Evolutionary conservation across 53 echinoderm and acorn worm species (phyloP), one percentile per base, ranked within the genome.

Genomic region (Luidia sarsii): DNA sequence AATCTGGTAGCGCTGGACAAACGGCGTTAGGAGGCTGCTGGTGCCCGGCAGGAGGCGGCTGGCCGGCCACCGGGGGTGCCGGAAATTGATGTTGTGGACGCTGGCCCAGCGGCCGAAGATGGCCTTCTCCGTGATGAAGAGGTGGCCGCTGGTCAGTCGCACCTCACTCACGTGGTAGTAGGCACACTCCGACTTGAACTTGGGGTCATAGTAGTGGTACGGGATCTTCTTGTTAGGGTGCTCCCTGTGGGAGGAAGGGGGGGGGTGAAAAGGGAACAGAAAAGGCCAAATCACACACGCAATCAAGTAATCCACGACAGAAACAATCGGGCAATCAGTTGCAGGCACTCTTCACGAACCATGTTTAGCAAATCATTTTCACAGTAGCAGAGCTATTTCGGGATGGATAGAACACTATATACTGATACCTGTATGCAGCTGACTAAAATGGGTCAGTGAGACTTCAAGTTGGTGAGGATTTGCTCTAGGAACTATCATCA

Each of bases 81-180:
- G 82, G 56, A 92, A 95, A 64, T 81, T 80, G 82, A 95, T 95
- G 73, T 85, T 89, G 69, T 95, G 87, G 31, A 89, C 67, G 50
- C 82, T 63, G 35, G 95, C 87, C 95, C 95, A 95, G 67, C 87
- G 87, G 37, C 89, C 92, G 67, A 95, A 95, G 56, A 95, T 81
- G n/a, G 95, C 95, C 62, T 95, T 95, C 69, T 95, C 95, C 9
- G 92, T 95, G 85, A 95, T 95, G 82, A 95, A 92, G 41, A 95
- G 82, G 53, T 92, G 92, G 5, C 95, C 95, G 65, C 92, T 89
- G 8, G 91, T 83, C n/a, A 95, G 71, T 27, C 92, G 68, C 15
- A 92, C 87, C 80, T 96, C 97, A 36, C 92, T 93, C 38, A 79
- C 72, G 33, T 90, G 83, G 90, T 96, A 96, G 90, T 96, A 96